A percentile compares a stretch with the other conserved stretches of the same genome.
These are phyloP conservation scores for Meda fulgida DNA, from an alignment of 2,797 vertebrate species.

Conservation along the genomic window DNA sequence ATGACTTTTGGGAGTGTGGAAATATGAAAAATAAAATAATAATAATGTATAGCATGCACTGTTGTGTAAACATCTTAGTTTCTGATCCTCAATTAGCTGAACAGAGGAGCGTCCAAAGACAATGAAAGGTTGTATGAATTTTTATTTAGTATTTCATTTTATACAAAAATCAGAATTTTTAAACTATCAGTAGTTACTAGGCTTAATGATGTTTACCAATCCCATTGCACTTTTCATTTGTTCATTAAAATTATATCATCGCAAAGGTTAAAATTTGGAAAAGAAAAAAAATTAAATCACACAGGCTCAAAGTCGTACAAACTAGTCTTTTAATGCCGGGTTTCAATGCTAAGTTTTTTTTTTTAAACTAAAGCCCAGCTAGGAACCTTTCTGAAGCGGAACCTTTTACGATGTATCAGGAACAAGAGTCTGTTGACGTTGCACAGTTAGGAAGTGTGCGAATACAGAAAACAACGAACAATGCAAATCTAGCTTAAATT, in stretches of 20 bases:
- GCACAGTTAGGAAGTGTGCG: slow-evolving; percentile 64
- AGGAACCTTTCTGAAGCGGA: slow-evolving; percentile 52
- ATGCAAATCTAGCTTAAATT: slow-evolving; percentile 22
- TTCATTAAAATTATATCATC: neutral
- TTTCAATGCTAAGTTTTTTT: no score
- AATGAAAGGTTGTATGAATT: neutral
- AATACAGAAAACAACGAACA: slow-evolving; percentile 27
- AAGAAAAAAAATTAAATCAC: neutral
- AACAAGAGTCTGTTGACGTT: slow-evolving; percentile 58
- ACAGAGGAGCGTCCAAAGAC: neutral
- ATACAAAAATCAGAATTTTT: neutral
- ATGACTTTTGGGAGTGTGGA: neutral
- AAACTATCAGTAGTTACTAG: neutral
- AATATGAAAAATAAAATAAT: neutral
- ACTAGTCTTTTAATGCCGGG: neutral
- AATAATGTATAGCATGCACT: neutral
- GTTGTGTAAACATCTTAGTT: slow-evolving; percentile 9
- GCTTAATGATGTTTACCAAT: neutral
- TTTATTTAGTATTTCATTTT: neutral
- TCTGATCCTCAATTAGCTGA: neutral
- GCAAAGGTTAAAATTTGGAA: no score
- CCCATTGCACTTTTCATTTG: neutral
- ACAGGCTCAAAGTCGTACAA: neutral
- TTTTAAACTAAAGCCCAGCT: neutral
- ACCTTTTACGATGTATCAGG: slow-evolving; percentile 10